Conservation (phyloP, 1,140 invertebrate genomes). For the Halotydeus destructor region DNA sequence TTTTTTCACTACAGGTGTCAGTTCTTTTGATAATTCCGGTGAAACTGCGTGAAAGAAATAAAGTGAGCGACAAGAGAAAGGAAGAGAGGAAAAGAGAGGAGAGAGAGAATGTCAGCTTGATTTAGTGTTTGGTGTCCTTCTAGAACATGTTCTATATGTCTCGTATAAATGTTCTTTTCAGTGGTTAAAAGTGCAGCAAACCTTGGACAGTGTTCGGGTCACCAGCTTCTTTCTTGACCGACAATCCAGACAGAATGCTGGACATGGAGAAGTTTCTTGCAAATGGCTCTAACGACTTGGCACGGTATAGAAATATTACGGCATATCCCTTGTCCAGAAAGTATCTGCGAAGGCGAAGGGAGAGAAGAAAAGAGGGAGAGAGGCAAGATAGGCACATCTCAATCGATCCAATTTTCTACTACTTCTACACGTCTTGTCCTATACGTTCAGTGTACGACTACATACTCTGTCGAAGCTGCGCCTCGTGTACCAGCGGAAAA, state of each 20-base stretch:
- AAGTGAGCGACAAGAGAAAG: slow-evolving; percentile 7
- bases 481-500: slow-evolving; percentile 91
- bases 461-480: slow-evolving; percentile 70
- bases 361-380: neutral
- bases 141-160: too few relatives aligned
- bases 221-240: slow-evolving; percentile 13
- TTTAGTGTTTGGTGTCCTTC: too few relatives aligned
- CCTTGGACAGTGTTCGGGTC: slow-evolving; percentile 6
- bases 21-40: slow-evolving; percentile 40
- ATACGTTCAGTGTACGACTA: neutral
- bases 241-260: slow-evolving; percentile 48
- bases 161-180: slow-evolving; percentile 2
- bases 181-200: neutral
- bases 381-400: neutral
- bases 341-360: slow-evolving; percentile 27
- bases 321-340: slow-evolving; percentile 50
- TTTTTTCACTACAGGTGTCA: slow-evolving; percentile 41
- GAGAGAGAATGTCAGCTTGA: slow-evolving; percentile 16
- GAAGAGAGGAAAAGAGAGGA: slow-evolving; percentile 18
- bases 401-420: too few relatives aligned
- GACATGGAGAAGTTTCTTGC: slow-evolving; percentile 55
- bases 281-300: slow-evolving; percentile 70
- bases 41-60: slow-evolving; percentile 34
- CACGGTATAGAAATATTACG: slow-evolving; percentile 37
- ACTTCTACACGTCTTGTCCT: slow-evolving; percentile 1